These are phyloP conservation scores for Leptinotarsa juncta DNA, from an alignment of 2,888 invertebrate genomes.

Conservation along the genomic window DNA sequence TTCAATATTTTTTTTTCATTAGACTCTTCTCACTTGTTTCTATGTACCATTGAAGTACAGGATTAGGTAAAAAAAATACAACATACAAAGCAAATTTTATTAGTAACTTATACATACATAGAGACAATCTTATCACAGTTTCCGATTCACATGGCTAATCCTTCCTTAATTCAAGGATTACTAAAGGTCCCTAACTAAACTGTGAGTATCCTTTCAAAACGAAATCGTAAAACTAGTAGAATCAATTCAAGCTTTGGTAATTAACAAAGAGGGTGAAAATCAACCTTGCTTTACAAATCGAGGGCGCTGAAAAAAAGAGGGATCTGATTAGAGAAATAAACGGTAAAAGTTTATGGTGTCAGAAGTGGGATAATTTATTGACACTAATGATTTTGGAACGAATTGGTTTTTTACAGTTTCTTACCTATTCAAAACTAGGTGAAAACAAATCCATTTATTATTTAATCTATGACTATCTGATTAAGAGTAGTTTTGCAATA, in stretches of 20 bases:
- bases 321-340: slow-evolving; percentile 7
- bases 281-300: slow-evolving; percentile 22
- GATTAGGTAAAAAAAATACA: slow-evolving; percentile 15
- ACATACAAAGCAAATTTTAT: slow-evolving; percentile 46
- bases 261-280: slow-evolving; percentile 1
- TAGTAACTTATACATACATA: slow-evolving; percentile 16
- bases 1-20: too few relatives aligned
- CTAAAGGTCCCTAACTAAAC: slow-evolving; percentile 29
- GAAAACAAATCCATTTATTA: not conserved
- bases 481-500: slow-evolving; percentile 41
- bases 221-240: slow-evolving; percentile 7
- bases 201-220: slow-evolving; percentile 30
- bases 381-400: not conserved
- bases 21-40: too few relatives aligned
- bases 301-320: slow-evolving; percentile 20
- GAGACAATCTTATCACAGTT: slow-evolving; percentile 42
- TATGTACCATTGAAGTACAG: not conserved
- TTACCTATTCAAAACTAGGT: slow-evolving; percentile 27
- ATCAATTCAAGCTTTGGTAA: slow-evolving; percentile 16
- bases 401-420: not conserved
- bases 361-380: not conserved
- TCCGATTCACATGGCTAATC: slow-evolving; percentile 36
- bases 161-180: slow-evolving; percentile 19
- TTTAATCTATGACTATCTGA: slow-evolving; percentile 43
- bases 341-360: not conserved